These are phyloP conservation scores for Triplophysa dalaica DNA, from an alignment of 2,113 vertebrate species.

Conservation along the genomic window DNA sequence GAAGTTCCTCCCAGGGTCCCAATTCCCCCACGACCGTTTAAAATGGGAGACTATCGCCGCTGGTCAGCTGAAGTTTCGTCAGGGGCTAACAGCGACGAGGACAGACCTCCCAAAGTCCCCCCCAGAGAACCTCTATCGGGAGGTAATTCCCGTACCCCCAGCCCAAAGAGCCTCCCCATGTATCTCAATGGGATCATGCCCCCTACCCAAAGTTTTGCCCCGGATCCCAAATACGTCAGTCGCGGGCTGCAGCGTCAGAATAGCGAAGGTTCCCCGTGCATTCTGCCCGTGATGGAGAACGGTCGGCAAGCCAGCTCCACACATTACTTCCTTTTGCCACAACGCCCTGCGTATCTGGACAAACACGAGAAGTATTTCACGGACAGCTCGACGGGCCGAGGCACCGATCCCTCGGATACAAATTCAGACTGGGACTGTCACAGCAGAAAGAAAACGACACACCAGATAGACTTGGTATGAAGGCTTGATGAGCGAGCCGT, in stretches of 20 bases:
- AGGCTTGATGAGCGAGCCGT: slow-evolving; percentile 40
- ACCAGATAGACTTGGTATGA: slow-evolving; percentile 68
- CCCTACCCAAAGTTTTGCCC: slow-evolving; percentile 95
- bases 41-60: slow-evolving; percentile 81
- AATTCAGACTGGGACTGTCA: slow-evolving; percentile 66
- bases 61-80: slow-evolving; percentile 96
- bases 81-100: slow-evolving; percentile 86
- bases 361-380: slow-evolving; percentile 78
- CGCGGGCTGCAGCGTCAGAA: slow-evolving; percentile 89
- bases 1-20: slow-evolving; percentile 89
- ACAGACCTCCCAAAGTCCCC: slow-evolving; percentile 90
- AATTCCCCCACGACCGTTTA: slow-evolving; percentile 86
- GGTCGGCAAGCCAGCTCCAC: slow-evolving; percentile 89
- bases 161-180: slow-evolving; percentile 89
- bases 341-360: slow-evolving; percentile 82
- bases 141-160: slow-evolving; percentile 85
- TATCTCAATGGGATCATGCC: slow-evolving; percentile 96
- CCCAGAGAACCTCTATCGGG: slow-evolving; percentile 85
- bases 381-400: slow-evolving; percentile 56
- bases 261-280: slow-evolving; percentile 92
- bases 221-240: slow-evolving; percentile 93
- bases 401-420: slow-evolving; percentile 56
- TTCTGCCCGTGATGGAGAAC: slow-evolving; percentile 91
- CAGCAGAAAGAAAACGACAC: slow-evolving; percentile 53
- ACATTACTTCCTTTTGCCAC: slow-evolving; percentile 92